A percentile compares a stretch with the other conserved stretches of the same genome.
Evolutionary conservation across 2,113 vertebrate species (phyloP).

Genomic region (Pristiophorus japonicus): DNA sequence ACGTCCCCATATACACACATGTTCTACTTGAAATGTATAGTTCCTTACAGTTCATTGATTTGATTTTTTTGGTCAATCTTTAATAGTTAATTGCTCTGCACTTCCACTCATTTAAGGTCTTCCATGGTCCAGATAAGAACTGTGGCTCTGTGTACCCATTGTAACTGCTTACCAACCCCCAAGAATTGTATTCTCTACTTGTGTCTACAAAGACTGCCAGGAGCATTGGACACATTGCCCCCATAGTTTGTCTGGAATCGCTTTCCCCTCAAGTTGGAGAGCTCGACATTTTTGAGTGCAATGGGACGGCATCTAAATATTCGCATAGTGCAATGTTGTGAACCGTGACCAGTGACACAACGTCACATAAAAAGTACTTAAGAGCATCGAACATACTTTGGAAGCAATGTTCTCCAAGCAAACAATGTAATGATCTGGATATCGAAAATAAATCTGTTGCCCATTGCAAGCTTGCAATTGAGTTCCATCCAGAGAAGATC

Average conservation of each 20-base stretch:
- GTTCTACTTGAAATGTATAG: neutral
- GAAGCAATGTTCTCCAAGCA: neutral
- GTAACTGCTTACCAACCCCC: no score
- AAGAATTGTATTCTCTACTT: neutral
- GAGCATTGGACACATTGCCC: neutral
- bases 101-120: neutral
- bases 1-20: neutral
- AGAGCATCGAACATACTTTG: neutral
- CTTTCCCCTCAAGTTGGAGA: neutral
- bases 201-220: neutral
- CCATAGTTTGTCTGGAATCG: neutral
- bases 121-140: neutral
- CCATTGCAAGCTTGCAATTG: neutral
- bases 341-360: neutral
- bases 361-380: neutral
- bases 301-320: neutral
- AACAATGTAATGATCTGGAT: neutral
- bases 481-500: neutral
- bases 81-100: neutral
- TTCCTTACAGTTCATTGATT: neutral
- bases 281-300: neutral
- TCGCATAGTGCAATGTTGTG: neutral
- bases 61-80: neutral
- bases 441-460: neutral
- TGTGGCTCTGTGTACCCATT: neutral